Evolutionary conservation across 1,140 invertebrate species (phyloP).

Genomic region (Whitmania pigra): DNA sequence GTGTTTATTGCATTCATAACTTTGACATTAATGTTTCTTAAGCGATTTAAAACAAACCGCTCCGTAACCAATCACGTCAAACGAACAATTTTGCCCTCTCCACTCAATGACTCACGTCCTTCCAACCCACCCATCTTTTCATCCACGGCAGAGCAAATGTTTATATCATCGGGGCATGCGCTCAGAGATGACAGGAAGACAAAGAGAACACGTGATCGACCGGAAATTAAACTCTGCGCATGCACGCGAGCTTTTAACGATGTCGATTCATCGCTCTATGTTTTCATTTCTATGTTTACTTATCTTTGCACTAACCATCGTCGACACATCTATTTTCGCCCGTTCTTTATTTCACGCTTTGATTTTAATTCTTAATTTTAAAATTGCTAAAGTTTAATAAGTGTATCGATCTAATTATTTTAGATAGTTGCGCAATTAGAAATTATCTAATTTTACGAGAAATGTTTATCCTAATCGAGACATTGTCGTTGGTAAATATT

Average conservation of each 20-base stretch:
- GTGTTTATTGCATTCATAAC: no score
- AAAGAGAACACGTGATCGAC: constrained; percentile 14
- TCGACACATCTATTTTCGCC: background rate
- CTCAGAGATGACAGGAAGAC: constrained; percentile 10
- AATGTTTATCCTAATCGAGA: background rate
- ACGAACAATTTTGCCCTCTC: no score
- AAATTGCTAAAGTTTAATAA: background rate
- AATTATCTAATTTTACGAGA: background rate
- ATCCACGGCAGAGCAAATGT: no score
- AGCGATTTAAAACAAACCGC: no score
- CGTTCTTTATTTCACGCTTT: background rate
- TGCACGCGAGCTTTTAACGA: constrained; percentile 13
- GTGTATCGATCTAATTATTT: background rate
- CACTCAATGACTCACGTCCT: no score
- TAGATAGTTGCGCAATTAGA: background rate
- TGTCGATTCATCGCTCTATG: background rate
- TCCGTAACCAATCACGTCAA: no score
- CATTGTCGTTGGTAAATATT: background rate
- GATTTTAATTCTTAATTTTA: background rate
- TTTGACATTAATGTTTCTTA: no score
- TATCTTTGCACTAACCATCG: background rate
- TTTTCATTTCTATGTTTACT: constrained; percentile 16
- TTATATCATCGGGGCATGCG: no score
- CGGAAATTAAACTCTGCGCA: constrained; percentile 15
- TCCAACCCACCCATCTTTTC: no score